Base-by-base conservation (phyloP, 1,140 invertebrate genomes). In the Contarinia nasturtii region DNA sequence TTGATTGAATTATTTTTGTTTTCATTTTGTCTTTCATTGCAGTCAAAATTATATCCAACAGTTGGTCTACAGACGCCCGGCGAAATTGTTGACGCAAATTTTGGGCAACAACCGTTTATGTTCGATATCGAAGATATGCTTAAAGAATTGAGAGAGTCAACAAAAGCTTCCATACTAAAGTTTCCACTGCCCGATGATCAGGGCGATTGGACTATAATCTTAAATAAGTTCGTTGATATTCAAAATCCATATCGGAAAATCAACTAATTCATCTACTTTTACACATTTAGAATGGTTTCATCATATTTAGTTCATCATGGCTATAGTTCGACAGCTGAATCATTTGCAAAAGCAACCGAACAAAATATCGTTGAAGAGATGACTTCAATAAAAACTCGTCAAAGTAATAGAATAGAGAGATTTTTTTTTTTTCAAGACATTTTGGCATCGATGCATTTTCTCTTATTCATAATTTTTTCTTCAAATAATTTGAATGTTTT, bases 41-140 rank as follows among this genome's bases (percentile, higher is more conserved):
- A 95, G 87, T 75, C 85, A 49, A 91, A 96, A 70, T 68, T 98
- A 37, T 98, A 95, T 70, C 95, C 96, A 15, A 98, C 93, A 2
- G 93, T 99, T 49, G 96, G 96, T 17, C 73, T 98, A 42, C 95
- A 98, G 71, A 98, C 93, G 41, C 90, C 93, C 1, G 93, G 92
- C 40, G 94, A 98, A 70, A 84, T 96, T 27, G 89, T 98, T 11
- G 92, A 98, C 67, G 92, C 93, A 2, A 99, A 99, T 72, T 99
- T 99, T 66, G 96, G 96, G 1, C 91, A 98, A 63, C 75, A 81
- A 54, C 92, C 92, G 10, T 99, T 99, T 72, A 77, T 92, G 50
- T 99, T 94, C 69, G 90, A 98, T 69, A 94, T 99, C 55, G 84
- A 93, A 62, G 89, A 94, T 57, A 94, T 97, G 81, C 86, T 97